Base-by-base conservation (phyloP, 1,140 invertebrate genomes). In the Polypedilum vanderplanki region DNA sequence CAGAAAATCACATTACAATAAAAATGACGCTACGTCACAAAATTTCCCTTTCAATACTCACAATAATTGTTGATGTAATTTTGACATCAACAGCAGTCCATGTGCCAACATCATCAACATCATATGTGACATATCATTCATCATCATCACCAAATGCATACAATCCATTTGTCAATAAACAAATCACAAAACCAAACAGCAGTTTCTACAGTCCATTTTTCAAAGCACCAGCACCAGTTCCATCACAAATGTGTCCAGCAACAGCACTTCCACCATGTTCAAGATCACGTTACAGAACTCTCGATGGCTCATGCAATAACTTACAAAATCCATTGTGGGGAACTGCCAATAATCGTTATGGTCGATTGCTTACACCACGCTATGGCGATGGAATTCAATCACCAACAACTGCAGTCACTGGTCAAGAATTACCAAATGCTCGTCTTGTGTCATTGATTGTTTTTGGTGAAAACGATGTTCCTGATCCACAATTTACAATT, bases 271-370 rank as follows among this genome's bases (percentile, higher is more conserved):
- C 80, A 5, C 65, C 76, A 12, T 89, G 88, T 77, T 79, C 80
- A 9, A 81, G 85, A 74, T 82, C 84, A 0, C 85, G 86, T 74
- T 95, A 94, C 79, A 85, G 94, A 20, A 87, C 88, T 1, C 87
- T 90, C 74, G 93, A 96, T 81, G 94, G 94, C 0, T 89, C 91
- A 0, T 97, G 94, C 79, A 97, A 96, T 80, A 95, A 96, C 81
- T 79, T 92, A 5, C 79, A 85, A 40, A 87, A 90, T 78, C 90
- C 92, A 0, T 85, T 84, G 0, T 88, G 89, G 85, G 94, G 94
- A 3, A 88, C 88, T 75, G 88, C 93, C 0, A 88, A 88, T 77
- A 91, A 57, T 57, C 46, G 46, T 4, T 57, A 57, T 15, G 46
- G 46, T 10, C 87, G 96, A 75, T 84, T 98, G 0, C 79, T 97